phyloP scores from a whole-genome alignment of 1,140 invertebrate species.

The Drosophila willistoni region DNA sequence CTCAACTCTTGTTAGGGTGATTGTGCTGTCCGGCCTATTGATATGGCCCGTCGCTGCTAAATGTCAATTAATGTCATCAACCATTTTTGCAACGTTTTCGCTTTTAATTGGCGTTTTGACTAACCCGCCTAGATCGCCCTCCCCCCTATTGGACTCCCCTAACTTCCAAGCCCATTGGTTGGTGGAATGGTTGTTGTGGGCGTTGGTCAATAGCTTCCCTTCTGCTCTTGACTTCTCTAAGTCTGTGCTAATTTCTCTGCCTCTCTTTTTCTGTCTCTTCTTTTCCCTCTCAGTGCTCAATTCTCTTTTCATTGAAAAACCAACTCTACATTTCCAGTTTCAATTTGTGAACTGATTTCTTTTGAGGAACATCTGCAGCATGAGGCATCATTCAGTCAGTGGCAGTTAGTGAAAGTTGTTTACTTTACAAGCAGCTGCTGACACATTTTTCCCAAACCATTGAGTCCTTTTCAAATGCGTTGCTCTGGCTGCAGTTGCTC shows the following conservation, averaged over 20 bases:
- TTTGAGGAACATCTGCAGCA: conserved; percentile 30
- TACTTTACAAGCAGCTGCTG: conserved; percentile 52
- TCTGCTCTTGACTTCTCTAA: conserved; percentile 71
- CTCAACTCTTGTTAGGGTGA: conserved; percentile 55
- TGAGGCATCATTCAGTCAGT: conserved; percentile 8
- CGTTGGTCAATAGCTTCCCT: conserved; percentile 17
- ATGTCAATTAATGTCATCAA: conserved; percentile 82
- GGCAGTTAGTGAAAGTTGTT: conserved; percentile 72
- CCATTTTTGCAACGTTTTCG: conserved; percentile 70
- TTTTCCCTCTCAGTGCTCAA: background rate
- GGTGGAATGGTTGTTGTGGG: conserved; percentile 43
- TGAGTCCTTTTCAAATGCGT: conserved; percentile 50
- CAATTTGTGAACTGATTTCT: conserved; percentile 21
- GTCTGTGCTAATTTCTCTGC: conserved; percentile 1
- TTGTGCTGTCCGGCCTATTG: conserved; percentile 78
- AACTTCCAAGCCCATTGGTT: background rate
- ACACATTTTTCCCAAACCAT: conserved; percentile 59
- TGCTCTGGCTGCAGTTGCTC: conserved; percentile 33
- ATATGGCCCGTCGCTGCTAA: conserved; percentile 78
- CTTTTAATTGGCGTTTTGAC: conserved; percentile 74
- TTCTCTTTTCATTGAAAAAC: conserved; percentile 1
- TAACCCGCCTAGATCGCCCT: conserved; percentile 48
- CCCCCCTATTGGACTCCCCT: background rate
- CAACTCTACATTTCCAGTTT: conserved; percentile 12
- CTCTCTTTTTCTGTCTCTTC: background rate